Percentiles rank a stretch among this genome's conserved stretches.
These are phyloP conservation scores for Drosophila peninsularis DNA, from an alignment of 2,888 invertebrate genomes.

Conservation along the genomic window DNA sequence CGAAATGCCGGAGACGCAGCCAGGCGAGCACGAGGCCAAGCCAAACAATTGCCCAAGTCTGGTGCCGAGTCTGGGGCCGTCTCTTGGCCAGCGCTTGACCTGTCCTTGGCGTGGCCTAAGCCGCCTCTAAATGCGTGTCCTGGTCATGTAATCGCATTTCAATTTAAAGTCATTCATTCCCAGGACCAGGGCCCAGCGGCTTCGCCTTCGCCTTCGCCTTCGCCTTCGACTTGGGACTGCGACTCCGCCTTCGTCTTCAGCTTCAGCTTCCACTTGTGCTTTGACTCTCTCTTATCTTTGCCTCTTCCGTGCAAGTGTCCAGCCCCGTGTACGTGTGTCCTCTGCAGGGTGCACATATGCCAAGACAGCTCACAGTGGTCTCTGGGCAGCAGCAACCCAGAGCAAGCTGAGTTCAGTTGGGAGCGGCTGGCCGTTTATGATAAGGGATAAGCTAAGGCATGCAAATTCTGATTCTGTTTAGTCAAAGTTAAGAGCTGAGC, in stretches of 20 bases:
- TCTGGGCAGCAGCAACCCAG: no score
- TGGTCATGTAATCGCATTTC: constrained; percentile 84
- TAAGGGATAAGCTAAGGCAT: no score
- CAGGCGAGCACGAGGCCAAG: constrained; percentile 37
- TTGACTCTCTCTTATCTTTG: constrained; percentile 37
- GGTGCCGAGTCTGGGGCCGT: constrained; percentile 5
- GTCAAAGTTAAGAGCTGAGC: no score
- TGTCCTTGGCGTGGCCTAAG: constrained; percentile 62
- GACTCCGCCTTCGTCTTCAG: background rate
- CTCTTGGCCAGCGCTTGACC: constrained; percentile 60
- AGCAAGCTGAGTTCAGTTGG: background rate
- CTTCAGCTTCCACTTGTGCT: constrained; percentile 14
- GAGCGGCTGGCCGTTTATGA: no score
- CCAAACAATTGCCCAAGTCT: constrained; percentile 41
- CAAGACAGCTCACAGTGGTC: constrained; percentile 30
- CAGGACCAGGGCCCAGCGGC: constrained; percentile 14
- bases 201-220: constrained; percentile 13
- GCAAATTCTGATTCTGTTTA: no score
- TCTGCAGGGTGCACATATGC: constrained; percentile 45
- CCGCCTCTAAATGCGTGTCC: constrained; percentile 80
- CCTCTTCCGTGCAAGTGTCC: constrained; percentile 6
- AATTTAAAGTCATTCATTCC: constrained; percentile 77
- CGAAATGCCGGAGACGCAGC: constrained; percentile 30
- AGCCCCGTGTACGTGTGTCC: constrained; percentile 9
- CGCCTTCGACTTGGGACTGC: no score